A percentile compares a stretch with the other conserved stretches of the same genome.
These are phyloP conservation scores for Scaptodrosophila lebanonensis DNA, from an alignment of 1,140 invertebrate genomes.

Conservation along the genomic window DNA sequence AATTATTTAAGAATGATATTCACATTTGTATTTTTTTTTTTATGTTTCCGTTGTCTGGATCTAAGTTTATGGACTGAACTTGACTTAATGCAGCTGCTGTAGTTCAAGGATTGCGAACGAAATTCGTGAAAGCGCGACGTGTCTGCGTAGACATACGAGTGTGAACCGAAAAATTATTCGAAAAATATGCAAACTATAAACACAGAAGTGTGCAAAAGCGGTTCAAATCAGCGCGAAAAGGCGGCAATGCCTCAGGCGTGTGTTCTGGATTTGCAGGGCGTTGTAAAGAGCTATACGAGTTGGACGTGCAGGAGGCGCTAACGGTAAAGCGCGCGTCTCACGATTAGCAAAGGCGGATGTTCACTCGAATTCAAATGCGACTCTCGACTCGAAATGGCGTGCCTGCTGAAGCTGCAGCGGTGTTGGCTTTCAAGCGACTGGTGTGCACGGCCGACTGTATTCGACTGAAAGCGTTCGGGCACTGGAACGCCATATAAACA, in stretches of 20 bases:
- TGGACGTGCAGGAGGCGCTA: background rate
- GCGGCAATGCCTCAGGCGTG: background rate
- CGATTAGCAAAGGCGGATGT: constrained; percentile 10
- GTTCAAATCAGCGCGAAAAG: background rate
- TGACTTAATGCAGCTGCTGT: too few relatives aligned
- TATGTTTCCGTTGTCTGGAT: too few relatives aligned
- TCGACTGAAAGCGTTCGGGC: constrained; percentile 61
- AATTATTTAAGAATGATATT: too few relatives aligned
- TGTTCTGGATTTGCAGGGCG: background rate
- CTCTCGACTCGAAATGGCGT: constrained; percentile 16
- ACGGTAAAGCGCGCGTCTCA: constrained; percentile 34
- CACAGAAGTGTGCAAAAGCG: constrained; percentile 14
- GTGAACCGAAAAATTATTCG: constrained; percentile 19
- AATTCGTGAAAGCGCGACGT: too few relatives aligned
- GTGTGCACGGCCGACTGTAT: constrained; percentile 75
- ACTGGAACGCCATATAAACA: constrained; percentile 41
- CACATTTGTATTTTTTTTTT: too few relatives aligned
- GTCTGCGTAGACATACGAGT: constrained; percentile 30
- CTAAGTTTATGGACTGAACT: too few relatives aligned
- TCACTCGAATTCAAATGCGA: constrained; percentile 24
- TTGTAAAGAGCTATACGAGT: background rate
- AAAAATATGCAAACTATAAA: constrained; percentile 39
- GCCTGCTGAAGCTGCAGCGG: constrained; percentile 4
- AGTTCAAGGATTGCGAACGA: too few relatives aligned
- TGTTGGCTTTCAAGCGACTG: constrained; percentile 46